Evolutionary conservation across 2,888 invertebrate species (phyloP), one percentile per base, ranked within the genome.

Genomic region (Lordiphosa andalusiaca): DNA sequence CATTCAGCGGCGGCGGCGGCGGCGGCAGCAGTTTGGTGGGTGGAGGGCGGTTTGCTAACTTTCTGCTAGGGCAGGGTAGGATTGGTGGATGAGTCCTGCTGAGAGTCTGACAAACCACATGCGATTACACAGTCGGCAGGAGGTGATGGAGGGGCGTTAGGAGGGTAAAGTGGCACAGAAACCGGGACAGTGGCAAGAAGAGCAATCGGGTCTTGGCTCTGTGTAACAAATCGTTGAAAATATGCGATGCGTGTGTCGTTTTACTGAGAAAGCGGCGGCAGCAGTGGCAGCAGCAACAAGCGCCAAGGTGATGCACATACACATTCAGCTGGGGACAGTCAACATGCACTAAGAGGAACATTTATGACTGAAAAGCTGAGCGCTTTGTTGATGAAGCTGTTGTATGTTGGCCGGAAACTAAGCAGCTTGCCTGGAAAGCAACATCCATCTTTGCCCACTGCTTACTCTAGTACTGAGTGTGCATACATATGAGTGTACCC

Each of bases 171-270:
- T 19, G 23, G 36, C 10, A 6, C n/a, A n/a, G 9, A 25, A 21
- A 21, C 30, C 2, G 30, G 30, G 30, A 30, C 30, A 30, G 30
- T 30, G 30, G 30, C 30, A 30, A 30, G 30, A 30, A 30, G 30
- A 30, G 30, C 30, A 30, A 30, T 30, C 30, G 44, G 36, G 58
- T 64, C 47, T 53, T 59, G 59, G 55, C 58, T 41, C 58, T 41
- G 42, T 42, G 58, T 69, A 68, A 82, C 76, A 77, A 82, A 77
- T 77, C 78, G 78, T 50, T 68, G 70, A 46, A 72, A 78, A 78
- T 81, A 68, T 82, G 80, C 82, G 55, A 69, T 57, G 72, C 82
- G 72, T 78, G 70, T 71, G 78, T 81, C 73, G 73, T 39, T 60
- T 33, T 68, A 53, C 52, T 42, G 21, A 16, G 55, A 53, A 67